Evolutionary conservation across 1,140 invertebrate species (phyloP), one percentile per base, ranked within the genome.

Genomic region (Bombyx mandarina): DNA sequence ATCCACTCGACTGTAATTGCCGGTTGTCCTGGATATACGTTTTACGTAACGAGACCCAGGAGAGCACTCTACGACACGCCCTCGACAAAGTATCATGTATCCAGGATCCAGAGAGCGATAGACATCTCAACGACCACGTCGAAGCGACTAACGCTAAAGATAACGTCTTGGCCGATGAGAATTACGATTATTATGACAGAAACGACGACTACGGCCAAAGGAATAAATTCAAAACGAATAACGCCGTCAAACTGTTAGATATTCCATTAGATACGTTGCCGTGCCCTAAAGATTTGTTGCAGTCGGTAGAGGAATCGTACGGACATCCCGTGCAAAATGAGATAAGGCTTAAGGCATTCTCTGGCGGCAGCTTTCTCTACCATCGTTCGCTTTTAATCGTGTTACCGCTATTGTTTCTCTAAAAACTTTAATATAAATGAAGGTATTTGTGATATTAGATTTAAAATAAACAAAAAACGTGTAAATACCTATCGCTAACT

Each of bases 1-100:
- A 92, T 79, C 89, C 89, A 64, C 88, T 93, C 73, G 88, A 82
- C 69, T 93, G 92, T 75, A 90, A 92, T 83, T 92, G 91, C 69
- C 90, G 91, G 26, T 84, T 93, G 26, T 87, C 90, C 2, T 93
- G 92, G 92, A 90, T 92, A 63, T 91, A 91, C 79, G 80, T 82
- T 6, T 64, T 93, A 45, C 88, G 88, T 44, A 91, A 91, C 68
- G 90, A 92, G 68, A 92, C 91, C 45, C 86, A 88, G 65, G 91
- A 90, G 71, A 75, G 66, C 43, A 88, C 88, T 57, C 80, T 92
- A 57, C 87, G 83, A 54, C 83, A 89, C 51, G 87, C 90, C 35
- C 85, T 92, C 47, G 89, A 91, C 57, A 88, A 90, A 66, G 79
- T 91, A 56, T 90, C 89, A 54, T 92, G 91, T 79, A 57, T 87